phyloP scores from a whole-genome alignment of 2,888 invertebrate species.

The Eurytoma californica region DNA sequence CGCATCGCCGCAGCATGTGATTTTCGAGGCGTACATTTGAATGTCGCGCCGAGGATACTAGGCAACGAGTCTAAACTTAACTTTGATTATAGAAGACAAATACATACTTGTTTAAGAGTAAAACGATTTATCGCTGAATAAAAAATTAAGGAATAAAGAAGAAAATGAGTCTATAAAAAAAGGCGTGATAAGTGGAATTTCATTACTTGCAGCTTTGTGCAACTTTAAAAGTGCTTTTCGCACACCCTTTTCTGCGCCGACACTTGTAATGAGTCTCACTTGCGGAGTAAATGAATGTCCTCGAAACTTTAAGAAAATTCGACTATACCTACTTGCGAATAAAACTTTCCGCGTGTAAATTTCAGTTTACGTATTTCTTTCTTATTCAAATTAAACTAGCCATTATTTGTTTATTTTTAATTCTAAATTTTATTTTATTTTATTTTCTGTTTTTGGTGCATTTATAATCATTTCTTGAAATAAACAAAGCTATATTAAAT shows the following conservation, averaged over 20 bases:
- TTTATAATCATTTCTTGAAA: no score
- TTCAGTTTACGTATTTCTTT: constrained; percentile 19
- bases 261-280: constrained; percentile 30
- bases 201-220: constrained; percentile 6
- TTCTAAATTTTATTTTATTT: background rate
- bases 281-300: constrained; percentile 21
- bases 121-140: no score
- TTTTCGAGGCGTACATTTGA: no score
- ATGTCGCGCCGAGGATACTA: no score
- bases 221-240: constrained; percentile 34
- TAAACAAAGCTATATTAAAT: no score
- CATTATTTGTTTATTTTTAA: background rate
- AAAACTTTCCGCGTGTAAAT: constrained; percentile 3
- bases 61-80: no score
- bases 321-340: constrained; percentile 7
- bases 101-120: no score
- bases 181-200: no score
- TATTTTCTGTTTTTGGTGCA: background rate
- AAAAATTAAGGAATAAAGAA: no score
- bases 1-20: no score
- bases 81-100: no score
- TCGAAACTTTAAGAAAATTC: constrained; percentile 29
- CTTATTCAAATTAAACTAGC: constrained; percentile 6
- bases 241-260: background rate
- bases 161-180: no score